phyloP scores from a whole-genome alignment of 2,113 vertebrate genomes.

The Myocastor coypus region DNA sequence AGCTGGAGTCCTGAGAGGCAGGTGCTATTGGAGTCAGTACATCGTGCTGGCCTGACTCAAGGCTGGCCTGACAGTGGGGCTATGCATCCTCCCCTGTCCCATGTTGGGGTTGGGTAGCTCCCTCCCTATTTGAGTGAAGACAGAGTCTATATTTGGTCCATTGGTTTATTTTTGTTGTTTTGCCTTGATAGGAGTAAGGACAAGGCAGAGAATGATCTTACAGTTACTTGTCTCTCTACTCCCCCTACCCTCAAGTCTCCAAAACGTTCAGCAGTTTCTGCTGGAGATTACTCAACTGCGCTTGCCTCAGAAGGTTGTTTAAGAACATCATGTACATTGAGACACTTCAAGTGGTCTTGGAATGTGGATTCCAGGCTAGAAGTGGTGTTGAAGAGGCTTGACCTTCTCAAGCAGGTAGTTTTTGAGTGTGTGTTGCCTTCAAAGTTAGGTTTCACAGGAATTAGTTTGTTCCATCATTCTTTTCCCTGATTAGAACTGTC shows the following conservation, averaged over 20 bases:
- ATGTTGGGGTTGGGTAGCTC: not conserved
- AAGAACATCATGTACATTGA: conserved; percentile 50
- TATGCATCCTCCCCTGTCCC: not conserved
- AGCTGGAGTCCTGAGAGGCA: not conserved
- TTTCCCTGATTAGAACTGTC: not conserved
- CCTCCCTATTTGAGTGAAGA: not conserved
- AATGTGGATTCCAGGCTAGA: conserved; percentile 54
- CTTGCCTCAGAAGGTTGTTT: conserved; percentile 44
- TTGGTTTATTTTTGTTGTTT: not conserved
- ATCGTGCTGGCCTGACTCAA: not conserved
- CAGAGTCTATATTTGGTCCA: not conserved
- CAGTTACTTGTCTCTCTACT: not conserved
- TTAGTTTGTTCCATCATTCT: conserved; percentile 26
- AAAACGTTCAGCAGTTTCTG: conserved; percentile 42
- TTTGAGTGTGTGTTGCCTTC: conserved; percentile 34
- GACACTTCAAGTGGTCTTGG: conserved; percentile 56
- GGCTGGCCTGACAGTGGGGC: too few relatives aligned
- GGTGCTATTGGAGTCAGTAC: not conserved
- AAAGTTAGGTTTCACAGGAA: conserved; percentile 49
- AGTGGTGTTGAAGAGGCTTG: conserved; percentile 44
- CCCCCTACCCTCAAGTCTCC: not conserved
- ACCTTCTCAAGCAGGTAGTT: conserved; percentile 57
- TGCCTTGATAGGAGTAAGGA: conserved; percentile 6
- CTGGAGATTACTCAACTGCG: not conserved
- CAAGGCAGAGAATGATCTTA: not conserved